These are phyloP conservation scores for Clostera curtula DNA, from an alignment of 2,888 invertebrate species.

Conservation along the genomic window DNA sequence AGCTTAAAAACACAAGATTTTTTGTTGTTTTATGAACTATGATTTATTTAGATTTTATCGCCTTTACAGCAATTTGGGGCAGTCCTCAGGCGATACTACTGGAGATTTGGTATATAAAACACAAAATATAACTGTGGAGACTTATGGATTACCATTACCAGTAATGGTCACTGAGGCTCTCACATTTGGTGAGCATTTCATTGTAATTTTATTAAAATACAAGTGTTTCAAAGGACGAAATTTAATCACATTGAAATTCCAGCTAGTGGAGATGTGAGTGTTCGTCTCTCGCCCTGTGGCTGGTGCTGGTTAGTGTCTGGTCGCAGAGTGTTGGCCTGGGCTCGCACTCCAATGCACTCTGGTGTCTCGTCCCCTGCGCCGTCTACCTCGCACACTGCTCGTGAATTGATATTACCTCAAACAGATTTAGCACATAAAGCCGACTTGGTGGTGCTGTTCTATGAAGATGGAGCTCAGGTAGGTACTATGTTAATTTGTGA, in stretches of 20 bases:
- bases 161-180: constrained; percentile 92
- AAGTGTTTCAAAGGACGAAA: too few species aligned
- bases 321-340: constrained; percentile 90
- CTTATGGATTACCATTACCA: constrained; percentile 87
- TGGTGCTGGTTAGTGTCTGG: constrained; percentile 93
- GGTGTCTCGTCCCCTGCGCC: constrained; percentile 29
- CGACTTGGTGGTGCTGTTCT: constrained; percentile 85
- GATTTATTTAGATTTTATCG: constrained; percentile 1
- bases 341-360: constrained; percentile 64
- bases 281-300: constrained; percentile 78
- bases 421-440: constrained; percentile 95
- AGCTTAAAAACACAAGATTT: too few species aligned
- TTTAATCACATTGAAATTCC: too few species aligned
- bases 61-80: constrained; percentile 44
- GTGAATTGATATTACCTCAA: constrained; percentile 91
- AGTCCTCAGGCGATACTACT: constrained; percentile 41
- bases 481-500: not conserved
- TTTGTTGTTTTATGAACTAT: too few species aligned
- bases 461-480: constrained; percentile 58
- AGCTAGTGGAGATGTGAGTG: constrained; percentile 76
- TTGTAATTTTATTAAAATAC: too few species aligned
- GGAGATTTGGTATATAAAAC: constrained; percentile 86
- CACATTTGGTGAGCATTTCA: constrained; percentile 79
- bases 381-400: constrained; percentile 74
- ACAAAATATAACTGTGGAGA: constrained; percentile 82